phyloP scores from a whole-genome alignment of 2,888 invertebrate genomes.

The Cosmia trapezina region DNA sequence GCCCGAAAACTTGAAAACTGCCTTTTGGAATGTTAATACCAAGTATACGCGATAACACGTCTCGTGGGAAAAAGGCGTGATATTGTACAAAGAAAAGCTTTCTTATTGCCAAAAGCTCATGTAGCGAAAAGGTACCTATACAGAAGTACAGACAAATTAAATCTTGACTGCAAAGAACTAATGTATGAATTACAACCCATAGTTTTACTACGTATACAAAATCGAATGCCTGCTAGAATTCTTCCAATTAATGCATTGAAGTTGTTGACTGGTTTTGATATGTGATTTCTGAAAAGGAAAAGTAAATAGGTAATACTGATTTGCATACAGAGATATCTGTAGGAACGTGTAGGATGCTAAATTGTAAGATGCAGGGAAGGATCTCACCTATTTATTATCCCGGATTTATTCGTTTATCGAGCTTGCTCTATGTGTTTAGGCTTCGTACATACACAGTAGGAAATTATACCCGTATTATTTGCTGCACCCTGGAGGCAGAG shows the following conservation, averaged over 20 bases:
- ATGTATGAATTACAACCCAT: neutral
- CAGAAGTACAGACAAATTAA: neutral
- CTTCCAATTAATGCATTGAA: neutral
- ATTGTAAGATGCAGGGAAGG: constrained; percentile 37
- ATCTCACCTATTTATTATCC: constrained; percentile 46
- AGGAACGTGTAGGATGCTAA: constrained; percentile 33
- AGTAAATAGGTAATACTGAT: constrained; percentile 18
- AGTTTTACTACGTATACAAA: too few relatives aligned
- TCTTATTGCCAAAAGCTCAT: neutral
- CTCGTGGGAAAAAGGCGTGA: neutral
- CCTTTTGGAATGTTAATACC: neutral
- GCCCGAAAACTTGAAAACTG: neutral
- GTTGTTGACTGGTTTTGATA: constrained; percentile 9
- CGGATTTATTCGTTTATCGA: constrained; percentile 55
- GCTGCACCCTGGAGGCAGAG: constrained; percentile 35
- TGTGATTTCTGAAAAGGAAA: constrained; percentile 40
- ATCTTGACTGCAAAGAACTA: neutral
- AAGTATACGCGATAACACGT: neutral
- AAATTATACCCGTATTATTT: constrained; percentile 44
- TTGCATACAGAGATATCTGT: constrained; percentile 29
- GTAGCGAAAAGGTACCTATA: neutral
- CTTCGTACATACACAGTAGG: constrained; percentile 18
- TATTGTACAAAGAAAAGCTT: neutral
- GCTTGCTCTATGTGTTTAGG: constrained; percentile 48
- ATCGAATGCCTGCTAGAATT: neutral